Evolutionary conservation across 1,140 invertebrate species (phyloP).

Genomic region (Lepidotrigona ventralis): DNA sequence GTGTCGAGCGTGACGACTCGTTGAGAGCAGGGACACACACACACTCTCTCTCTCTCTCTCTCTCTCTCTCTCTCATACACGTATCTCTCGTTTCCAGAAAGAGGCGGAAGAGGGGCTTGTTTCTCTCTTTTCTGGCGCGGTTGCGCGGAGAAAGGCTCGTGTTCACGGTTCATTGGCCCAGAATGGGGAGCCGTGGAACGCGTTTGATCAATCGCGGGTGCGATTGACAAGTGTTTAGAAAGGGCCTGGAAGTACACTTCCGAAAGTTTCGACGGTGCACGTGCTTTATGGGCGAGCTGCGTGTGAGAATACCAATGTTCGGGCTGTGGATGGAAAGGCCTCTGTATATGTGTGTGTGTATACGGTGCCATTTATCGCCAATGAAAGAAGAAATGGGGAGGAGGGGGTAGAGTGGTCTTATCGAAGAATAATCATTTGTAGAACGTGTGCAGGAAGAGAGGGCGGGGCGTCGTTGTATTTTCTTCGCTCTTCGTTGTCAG

Average conservation of each 20-base stretch:
- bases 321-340: not conserved
- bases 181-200: slow-evolving; percentile 23
- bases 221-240: slow-evolving; percentile 20
- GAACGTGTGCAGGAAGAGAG: not conserved
- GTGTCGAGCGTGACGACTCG: not conserved
- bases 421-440: slow-evolving; percentile 6
- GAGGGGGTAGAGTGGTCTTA: not conserved
- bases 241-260: not conserved
- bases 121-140: not conserved
- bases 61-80: no score
- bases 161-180: slow-evolving; percentile 18
- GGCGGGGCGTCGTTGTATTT: not conserved
- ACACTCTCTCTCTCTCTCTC: no score
- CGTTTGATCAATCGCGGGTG: slow-evolving; percentile 11
- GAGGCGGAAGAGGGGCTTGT: not conserved
- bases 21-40: no score
- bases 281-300: slow-evolving; percentile 13
- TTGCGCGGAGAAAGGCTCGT: not conserved
- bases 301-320: slow-evolving; percentile 5
- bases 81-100: no score
- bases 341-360: not conserved
- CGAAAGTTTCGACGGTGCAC: not conserved
- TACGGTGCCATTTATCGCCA: not conserved
- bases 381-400: no score
- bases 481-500: not conserved